Conservation (phyloP, 2,797 vertebrate species). For the Acrossocheilus fasciatus region DNA sequence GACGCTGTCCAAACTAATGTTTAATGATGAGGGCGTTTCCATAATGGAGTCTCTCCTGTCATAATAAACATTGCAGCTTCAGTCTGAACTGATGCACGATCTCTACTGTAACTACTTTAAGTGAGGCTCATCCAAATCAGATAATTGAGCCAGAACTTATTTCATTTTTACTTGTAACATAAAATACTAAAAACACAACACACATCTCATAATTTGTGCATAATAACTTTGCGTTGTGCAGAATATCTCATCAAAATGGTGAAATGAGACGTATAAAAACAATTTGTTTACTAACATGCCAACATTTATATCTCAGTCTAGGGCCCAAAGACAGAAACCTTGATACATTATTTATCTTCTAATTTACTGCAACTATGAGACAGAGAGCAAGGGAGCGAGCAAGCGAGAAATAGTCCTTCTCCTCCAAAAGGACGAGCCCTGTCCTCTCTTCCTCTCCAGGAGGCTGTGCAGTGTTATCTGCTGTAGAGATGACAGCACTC, state of each 20-base stretch:
- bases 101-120: background rate
- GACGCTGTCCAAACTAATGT: background rate
- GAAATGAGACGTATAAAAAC: background rate
- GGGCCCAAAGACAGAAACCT: background rate
- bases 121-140: background rate
- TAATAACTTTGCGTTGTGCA: background rate
- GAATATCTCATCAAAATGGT: background rate
- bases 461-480: background rate
- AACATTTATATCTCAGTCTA: background rate
- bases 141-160: background rate
- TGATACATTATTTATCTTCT: conserved; percentile 14
- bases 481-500: conserved; percentile 33
- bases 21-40: conserved; percentile 21
- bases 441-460: conserved; percentile 1
- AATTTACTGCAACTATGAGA: conserved; percentile 16
- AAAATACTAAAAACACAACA: background rate
- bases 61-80: background rate
- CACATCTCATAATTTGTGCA: background rate
- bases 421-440: background rate
- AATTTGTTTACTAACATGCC: background rate
- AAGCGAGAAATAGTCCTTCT: background rate
- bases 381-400: background rate
- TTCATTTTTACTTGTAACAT: background rate
- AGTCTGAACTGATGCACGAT: background rate
- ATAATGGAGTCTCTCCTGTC: background rate